Evolutionary conservation across 2,888 invertebrate genomes (phyloP).

Genomic region (Mesodorylaimus sp.): DNA sequence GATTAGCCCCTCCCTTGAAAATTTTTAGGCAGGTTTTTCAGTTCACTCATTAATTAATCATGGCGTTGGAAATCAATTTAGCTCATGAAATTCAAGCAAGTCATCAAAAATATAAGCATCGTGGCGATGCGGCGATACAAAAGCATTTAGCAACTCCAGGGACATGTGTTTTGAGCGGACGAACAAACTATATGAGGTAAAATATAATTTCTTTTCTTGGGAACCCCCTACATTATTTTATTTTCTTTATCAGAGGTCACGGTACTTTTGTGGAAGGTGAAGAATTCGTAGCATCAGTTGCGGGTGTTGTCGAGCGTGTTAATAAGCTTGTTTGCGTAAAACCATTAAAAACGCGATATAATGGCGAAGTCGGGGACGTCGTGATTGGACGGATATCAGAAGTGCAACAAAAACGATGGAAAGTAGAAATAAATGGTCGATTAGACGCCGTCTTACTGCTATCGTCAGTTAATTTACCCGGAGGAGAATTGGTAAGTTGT

Average conservation of each 20-base stretch:
- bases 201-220: not conserved
- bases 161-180: no score
- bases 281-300: conserved; percentile 66
- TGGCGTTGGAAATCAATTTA: no score
- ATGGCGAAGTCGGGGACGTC: conserved; percentile 78
- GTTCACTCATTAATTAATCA: no score
- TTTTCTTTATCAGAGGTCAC: conserved; percentile 54
- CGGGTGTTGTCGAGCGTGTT: conserved; percentile 77
- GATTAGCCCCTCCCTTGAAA: no score
- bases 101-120: no score
- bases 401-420: conserved; percentile 48
- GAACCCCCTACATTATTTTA: conserved; percentile 5
- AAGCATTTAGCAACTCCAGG: no score
- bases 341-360: conserved; percentile 62
- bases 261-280: conserved; percentile 71
- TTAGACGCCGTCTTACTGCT: conserved; percentile 62
- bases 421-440: conserved; percentile 55
- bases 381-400: conserved; percentile 81
- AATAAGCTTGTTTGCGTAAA: conserved; percentile 80
- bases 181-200: no score
- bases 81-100: no score
- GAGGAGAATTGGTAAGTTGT: conserved; percentile 75
- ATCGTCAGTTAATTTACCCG: conserved; percentile 89
- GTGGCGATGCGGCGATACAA: no score
- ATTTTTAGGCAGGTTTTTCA: no score